Conservation (phyloP, 2,888 invertebrate species). For the Diabrotica balteata region DNA sequence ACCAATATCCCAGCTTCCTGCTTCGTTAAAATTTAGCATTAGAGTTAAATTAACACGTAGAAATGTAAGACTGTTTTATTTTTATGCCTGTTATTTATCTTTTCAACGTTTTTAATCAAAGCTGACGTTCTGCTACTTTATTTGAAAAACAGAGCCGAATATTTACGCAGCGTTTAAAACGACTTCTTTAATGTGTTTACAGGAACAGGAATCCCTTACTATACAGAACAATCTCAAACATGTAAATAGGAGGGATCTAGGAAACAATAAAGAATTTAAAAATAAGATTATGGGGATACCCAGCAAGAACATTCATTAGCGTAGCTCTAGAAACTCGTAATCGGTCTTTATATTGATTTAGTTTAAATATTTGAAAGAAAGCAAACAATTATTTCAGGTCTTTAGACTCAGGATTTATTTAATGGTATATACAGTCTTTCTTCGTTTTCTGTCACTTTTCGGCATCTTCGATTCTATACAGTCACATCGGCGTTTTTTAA, state of each 20-base stretch:
- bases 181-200: constrained; percentile 25
- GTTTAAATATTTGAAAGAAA: neutral
- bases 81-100: neutral
- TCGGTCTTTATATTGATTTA: neutral
- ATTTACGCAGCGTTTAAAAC: constrained; percentile 3
- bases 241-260: constrained; percentile 21
- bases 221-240: constrained; percentile 14
- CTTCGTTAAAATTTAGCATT: no score
- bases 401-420: no score
- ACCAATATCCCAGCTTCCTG: no score
- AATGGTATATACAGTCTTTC: no score
- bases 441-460: no score
- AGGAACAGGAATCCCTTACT: constrained; percentile 16
- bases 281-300: constrained; percentile 28
- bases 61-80: neutral
- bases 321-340: neutral
- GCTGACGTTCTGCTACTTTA: no score
- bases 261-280: constrained; percentile 27
- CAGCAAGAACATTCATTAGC: constrained; percentile 1
- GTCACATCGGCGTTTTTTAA: no score
- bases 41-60: no score
- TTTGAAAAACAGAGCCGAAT: no score
- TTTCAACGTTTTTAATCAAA: no score
- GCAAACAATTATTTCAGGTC: no score
- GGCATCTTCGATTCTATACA: no score